Percentiles rank a stretch among this genome's conserved stretches.
phyloP scores from a whole-genome alignment of 2,888 invertebrate species.

The Zhengitettix transpicula region DNA sequence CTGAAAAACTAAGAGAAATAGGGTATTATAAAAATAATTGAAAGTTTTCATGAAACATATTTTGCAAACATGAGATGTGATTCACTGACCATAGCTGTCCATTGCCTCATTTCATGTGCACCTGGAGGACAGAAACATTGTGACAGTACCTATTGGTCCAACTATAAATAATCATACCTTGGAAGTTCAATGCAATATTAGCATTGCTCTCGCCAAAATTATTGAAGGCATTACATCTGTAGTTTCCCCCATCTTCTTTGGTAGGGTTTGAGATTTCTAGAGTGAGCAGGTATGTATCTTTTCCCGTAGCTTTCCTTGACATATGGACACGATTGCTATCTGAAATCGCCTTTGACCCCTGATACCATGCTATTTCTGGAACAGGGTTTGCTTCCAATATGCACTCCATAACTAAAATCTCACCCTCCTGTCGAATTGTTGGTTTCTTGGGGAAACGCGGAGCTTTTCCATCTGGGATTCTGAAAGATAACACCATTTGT shows the following conservation, averaged over 20 bases:
- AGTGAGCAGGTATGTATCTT: conserved; percentile 81
- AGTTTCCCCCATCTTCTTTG: conserved; percentile 93
- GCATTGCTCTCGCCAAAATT: conserved; percentile 98
- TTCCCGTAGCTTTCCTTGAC: conserved; percentile 72
- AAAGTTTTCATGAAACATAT: not conserved
- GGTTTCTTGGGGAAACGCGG: conserved; percentile 96
- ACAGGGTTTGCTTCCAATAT: conserved; percentile 87
- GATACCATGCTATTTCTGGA: conserved; percentile 92
- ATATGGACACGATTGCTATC: conserved; percentile 79
- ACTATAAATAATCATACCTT: conserved; percentile 50
- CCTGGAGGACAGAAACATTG: too few species aligned
- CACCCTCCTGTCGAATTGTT: conserved; percentile 85
- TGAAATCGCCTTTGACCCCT: conserved; percentile 67
- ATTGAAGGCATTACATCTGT: conserved; percentile 98
- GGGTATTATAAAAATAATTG: not conserved
- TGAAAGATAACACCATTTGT: conserved; percentile 26
- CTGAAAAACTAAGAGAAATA: not conserved
- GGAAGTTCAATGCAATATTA: conserved; percentile 98
- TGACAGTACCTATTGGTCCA: not conserved
- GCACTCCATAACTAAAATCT: conserved; percentile 88
- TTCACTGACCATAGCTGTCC: too few species aligned
- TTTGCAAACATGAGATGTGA: too few species aligned
- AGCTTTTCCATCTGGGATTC: conserved; percentile 89
- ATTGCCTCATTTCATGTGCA: too few species aligned
- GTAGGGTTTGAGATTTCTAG: conserved; percentile 91